Base-by-base conservation (phyloP, 92 coral and sea anemone genomes). In the Parazoanthus swiftii region DNA sequence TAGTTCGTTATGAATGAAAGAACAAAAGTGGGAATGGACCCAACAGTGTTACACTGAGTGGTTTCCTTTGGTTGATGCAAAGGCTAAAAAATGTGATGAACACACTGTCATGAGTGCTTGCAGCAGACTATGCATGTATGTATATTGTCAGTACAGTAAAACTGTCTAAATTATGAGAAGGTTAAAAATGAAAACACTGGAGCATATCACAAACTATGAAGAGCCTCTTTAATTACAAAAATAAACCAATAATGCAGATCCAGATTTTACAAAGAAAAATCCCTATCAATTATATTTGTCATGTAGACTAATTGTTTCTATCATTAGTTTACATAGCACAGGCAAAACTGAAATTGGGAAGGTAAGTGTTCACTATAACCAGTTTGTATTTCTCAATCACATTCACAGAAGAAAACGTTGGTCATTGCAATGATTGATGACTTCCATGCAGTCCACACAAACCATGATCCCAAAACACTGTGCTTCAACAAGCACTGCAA, bases 381-480 rank as follows among this genome's bases (percentile, higher is more conserved):
- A 9, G 33, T 68, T 68, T 68, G 74, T 68, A 23, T 68, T 68
- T 68, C 1, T 68, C 74, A 68, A 68, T 68, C 74, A 23, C 35
- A 3, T 68, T 23, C 10, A 68, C 29, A 65, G 71, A 65, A 68
- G 74, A 68, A 68, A 68, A 68, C 74, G 5, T 68, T 68, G 74
- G 74, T 68, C 81, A 0, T 77, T 38, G 50, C 58, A 38, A 77
- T 77, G 33, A 77, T 77, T 39, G 81, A 35, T 77, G 81, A 77
- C 23, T 77, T 33, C 58, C 81, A 77, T 77, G 58, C 48, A 39
- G 29, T 77, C 48, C 81, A 77, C 9, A 77, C 81, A 33, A 77
- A 38, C 51, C 8, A 77, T 38, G 48, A 48, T 77, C 81, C 43
- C 48, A 77, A 77, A 38, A 16, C 48, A 48, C 48, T n/a, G n/a